Conservation (phyloP, 1,140 invertebrate species). For the Cyclargus thomasi region DNA sequence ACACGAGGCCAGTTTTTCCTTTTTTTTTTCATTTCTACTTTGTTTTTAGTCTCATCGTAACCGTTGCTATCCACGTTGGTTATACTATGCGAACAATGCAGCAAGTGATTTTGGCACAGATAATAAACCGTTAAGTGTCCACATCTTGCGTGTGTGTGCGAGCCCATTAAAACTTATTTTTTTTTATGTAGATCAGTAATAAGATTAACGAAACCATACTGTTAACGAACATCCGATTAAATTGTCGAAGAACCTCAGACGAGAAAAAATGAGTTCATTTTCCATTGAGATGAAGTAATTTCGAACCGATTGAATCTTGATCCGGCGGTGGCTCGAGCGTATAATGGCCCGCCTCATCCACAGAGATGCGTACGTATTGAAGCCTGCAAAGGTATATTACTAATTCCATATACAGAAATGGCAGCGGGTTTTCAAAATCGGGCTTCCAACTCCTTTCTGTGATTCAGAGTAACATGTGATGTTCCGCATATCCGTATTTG, state of each 20-base stretch:
- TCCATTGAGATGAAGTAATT: constrained; percentile 1
- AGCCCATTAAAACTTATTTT: not conserved
- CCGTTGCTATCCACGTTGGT: too few relatives aligned
- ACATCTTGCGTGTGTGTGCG: too few relatives aligned
- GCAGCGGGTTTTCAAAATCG: too few relatives aligned
- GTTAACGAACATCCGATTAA: not conserved
- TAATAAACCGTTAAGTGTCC: too few relatives aligned
- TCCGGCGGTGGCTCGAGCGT: not conserved
- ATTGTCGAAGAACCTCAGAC: not conserved
- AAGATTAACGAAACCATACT: constrained; percentile 12
- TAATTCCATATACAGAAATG: not conserved
- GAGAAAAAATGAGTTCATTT: constrained; percentile 5
- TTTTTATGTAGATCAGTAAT: not conserved
- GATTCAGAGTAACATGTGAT: too few relatives aligned
- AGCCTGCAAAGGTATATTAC: not conserved
- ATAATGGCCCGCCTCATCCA: not conserved
- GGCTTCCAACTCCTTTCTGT: too few relatives aligned
- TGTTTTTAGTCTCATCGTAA: too few relatives aligned
- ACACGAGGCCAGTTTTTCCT: too few relatives aligned
- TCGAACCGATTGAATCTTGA: not conserved
- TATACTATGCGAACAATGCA: too few relatives aligned
- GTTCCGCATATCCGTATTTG: too few relatives aligned
- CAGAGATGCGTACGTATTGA: not conserved
- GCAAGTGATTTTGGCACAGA: too few relatives aligned
- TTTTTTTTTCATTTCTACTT: too few relatives aligned